These are phyloP conservation scores for Thunnus albacares DNA, from an alignment of 2,797 vertebrate species.

Conservation along the genomic window DNA sequence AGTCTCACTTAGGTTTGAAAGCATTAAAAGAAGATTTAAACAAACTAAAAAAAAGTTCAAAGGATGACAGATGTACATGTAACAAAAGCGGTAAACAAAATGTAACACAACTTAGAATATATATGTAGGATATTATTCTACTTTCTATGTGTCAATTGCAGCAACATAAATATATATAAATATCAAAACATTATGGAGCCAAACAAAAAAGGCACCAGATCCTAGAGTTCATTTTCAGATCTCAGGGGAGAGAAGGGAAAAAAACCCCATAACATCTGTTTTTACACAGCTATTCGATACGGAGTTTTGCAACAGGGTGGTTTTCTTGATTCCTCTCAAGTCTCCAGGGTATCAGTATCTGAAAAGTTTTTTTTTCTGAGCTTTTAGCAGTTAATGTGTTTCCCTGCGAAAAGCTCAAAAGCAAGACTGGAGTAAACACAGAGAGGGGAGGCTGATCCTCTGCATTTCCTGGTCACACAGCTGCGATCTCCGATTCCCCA, in stretches of 20 bases:
- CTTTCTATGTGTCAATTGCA: background rate
- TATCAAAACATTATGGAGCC: background rate
- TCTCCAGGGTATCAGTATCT: conserved; percentile 3
- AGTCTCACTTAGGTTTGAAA: background rate
- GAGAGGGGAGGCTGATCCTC: conserved; percentile 83
- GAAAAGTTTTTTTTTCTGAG: conserved; percentile 67
- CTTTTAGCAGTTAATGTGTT: conserved; percentile 62
- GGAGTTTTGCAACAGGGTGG: background rate
- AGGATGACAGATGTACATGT: too few relatives aligned
- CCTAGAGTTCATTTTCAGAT: conserved; percentile 29
- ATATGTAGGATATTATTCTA: background rate
- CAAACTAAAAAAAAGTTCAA: background rate
- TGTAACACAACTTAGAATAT: background rate
- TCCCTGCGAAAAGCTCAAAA: conserved; percentile 85
- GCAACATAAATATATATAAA: background rate
- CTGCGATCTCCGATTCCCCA: conserved; percentile 40
- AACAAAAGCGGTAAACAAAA: background rate
- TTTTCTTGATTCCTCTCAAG: conserved; percentile 16
- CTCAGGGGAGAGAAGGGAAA: background rate
- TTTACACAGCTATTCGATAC: background rate
- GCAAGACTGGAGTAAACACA: conserved; percentile 85
- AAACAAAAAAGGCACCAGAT: conserved; percentile 7
- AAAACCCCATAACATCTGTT: conserved; percentile 1
- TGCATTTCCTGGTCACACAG: conserved; percentile 49
- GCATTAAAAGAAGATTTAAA: background rate